Conservation (phyloP, 1,140 invertebrate species). For the Conus betulinus region DNA sequence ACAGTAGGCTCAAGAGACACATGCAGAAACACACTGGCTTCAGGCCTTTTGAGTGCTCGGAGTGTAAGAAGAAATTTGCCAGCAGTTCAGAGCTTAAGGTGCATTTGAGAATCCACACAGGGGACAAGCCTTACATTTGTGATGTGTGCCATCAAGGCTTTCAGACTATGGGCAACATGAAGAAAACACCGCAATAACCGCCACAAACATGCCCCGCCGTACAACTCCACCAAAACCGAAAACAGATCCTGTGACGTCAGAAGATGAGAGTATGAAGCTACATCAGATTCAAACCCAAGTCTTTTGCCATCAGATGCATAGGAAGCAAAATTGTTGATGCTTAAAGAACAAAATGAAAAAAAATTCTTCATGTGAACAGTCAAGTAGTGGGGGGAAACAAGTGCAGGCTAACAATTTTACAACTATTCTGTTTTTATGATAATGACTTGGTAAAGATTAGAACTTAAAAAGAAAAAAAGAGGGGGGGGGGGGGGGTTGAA, state of each 20-base stretch:
- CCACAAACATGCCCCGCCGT: constrained; percentile 12
- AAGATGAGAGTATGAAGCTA: background rate
- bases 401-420: too few species aligned
- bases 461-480: too few species aligned
- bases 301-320: background rate
- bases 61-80: constrained; percentile 27
- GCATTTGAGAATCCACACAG: constrained; percentile 88
- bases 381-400: too few species aligned
- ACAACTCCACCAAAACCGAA: background rate
- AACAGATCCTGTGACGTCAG: background rate
- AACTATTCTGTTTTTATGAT: too few species aligned
- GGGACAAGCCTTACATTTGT: constrained; percentile 85
- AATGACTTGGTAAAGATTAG: too few species aligned
- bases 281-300: background rate
- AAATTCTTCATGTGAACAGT: too few species aligned
- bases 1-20: constrained; percentile 22
- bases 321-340: background rate
- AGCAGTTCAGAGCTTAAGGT: constrained; percentile 77
- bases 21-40: constrained; percentile 23
- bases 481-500: too few species aligned
- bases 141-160: constrained; percentile 30
- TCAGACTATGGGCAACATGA: constrained; percentile 28
- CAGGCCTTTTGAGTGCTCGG: constrained; percentile 1
- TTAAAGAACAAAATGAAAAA: too few species aligned
- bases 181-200: constrained; percentile 37